Evolutionary conservation across 2,888 invertebrate species (phyloP), one percentile per base, ranked within the genome.

Genomic region (Noctua comes): DNA sequence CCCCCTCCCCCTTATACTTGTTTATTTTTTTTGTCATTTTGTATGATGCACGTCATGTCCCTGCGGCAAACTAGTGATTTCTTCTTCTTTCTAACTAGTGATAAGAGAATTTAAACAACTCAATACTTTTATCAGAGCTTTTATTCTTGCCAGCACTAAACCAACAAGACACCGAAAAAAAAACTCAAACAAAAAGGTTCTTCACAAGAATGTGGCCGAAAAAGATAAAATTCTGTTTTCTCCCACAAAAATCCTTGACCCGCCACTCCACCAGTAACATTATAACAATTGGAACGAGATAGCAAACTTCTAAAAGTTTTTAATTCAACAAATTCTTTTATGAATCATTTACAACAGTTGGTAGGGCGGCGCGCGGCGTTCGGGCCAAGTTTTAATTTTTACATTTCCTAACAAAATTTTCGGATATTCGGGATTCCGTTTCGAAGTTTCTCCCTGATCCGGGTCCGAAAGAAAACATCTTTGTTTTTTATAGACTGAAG

Each of bases 271-370:
- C 57, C 66, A 11, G 62, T 77, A 77, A 82, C 83, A 72, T 81
- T 79, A 48, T 80, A 84, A 83, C 83, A 89, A 84, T 90, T 62
- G 80, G 76, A 83, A 80, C 80, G 78, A 90, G 84, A 89, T 86
- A 87, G 73, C 76, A 16, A 81, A 86, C 78, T 88, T 85, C 69
- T 10, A 31, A 80, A 89, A 89, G 79, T 89, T 88, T 88, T 89
- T 90, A 88, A 87, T 87, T 90, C 79, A 86, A 81, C 86, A 82
- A 89, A 86, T 88, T 90, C 86, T 87, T 89, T 90, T 86, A 85
- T 86, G 89, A 89, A 87, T 88, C 88, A 88, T 88, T 90, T 90
- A 80, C 73, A 88, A 83, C 79, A 74, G 86, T 80, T 48, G 80
- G 80, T 24, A 51, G 76, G 78, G 64, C 74, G 68, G 69, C 54